phyloP scores from a whole-genome alignment of 2,113 vertebrate genomes.

The Hoplias malabaricus region DNA sequence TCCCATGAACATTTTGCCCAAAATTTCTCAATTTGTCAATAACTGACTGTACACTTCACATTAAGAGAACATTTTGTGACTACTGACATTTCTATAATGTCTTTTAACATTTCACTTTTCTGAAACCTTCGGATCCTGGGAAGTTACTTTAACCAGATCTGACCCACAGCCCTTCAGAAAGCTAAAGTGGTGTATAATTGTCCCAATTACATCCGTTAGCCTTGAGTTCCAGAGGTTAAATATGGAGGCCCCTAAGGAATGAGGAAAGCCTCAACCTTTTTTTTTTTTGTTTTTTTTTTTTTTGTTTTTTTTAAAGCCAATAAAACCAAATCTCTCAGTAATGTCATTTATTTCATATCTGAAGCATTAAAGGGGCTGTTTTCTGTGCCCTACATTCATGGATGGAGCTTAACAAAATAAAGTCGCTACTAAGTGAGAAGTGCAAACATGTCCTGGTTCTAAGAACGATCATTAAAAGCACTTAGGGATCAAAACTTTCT shows the following conservation, averaged over 20 bases:
- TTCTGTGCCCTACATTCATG: neutral
- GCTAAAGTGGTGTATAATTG: slow-evolving; percentile 39
- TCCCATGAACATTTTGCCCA: no score
- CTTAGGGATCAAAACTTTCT: neutral
- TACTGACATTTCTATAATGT: neutral
- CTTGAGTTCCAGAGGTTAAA: slow-evolving; percentile 24
- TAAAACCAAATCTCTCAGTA: slow-evolving; percentile 30
- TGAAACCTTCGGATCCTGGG: neutral
- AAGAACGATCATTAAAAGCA: neutral
- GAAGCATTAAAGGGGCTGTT: slow-evolving; percentile 19
- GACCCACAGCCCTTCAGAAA: neutral
- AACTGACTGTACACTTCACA: no score
- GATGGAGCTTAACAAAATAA: neutral
- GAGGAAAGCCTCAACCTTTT: neutral
- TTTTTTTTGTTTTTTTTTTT: no score
- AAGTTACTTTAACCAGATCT: neutral
- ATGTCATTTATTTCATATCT: slow-evolving; percentile 5
- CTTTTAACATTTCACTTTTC: neutral
- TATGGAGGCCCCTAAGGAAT: neutral
- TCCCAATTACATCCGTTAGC: slow-evolving; percentile 36
- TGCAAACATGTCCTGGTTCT: neutral
- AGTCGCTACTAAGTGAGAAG: neutral
- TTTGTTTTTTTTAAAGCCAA: slow-evolving; percentile 1
- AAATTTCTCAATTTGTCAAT: no score
- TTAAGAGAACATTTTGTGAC: neutral